phyloP scores from a whole-genome alignment of 2,888 invertebrate species.

The Amphipyra berbera region DNA sequence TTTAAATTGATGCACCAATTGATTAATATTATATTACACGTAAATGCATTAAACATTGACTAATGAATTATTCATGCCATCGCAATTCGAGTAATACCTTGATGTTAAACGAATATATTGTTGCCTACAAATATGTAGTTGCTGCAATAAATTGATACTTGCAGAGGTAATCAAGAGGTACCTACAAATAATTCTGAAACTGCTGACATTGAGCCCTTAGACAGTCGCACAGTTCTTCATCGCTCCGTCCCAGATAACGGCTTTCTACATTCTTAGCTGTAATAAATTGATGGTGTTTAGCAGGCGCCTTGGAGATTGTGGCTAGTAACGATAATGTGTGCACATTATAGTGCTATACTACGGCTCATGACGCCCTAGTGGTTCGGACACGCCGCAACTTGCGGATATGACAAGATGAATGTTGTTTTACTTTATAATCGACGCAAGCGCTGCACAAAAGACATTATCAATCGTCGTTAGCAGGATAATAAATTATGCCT shows the following conservation, averaged over 20 bases:
- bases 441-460: too few relatives aligned
- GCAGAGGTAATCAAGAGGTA: too few relatives aligned
- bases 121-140: too few relatives aligned
- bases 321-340: constrained; percentile 38
- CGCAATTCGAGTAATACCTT: too few relatives aligned
- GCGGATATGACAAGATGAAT: constrained; percentile 4
- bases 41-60: too few relatives aligned
- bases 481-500: background rate
- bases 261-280: constrained; percentile 57
- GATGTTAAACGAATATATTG: too few relatives aligned
- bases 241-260: constrained; percentile 49
- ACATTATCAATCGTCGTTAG: constrained; percentile 2
- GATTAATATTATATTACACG: too few relatives aligned
- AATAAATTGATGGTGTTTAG: constrained; percentile 59
- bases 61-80: too few relatives aligned
- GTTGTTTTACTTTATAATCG: background rate
- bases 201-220: constrained; percentile 36
- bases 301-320: constrained; percentile 40
- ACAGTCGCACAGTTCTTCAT: constrained; percentile 25
- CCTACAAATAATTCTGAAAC: constrained; percentile 10
- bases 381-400: background rate
- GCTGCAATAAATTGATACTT: too few relatives aligned
- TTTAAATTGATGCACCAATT: too few relatives aligned
- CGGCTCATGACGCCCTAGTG: constrained; percentile 25
- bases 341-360: constrained; percentile 34